Conservation (phyloP, 2,888 invertebrate species). For the Amblyteles armatorius region DNA sequence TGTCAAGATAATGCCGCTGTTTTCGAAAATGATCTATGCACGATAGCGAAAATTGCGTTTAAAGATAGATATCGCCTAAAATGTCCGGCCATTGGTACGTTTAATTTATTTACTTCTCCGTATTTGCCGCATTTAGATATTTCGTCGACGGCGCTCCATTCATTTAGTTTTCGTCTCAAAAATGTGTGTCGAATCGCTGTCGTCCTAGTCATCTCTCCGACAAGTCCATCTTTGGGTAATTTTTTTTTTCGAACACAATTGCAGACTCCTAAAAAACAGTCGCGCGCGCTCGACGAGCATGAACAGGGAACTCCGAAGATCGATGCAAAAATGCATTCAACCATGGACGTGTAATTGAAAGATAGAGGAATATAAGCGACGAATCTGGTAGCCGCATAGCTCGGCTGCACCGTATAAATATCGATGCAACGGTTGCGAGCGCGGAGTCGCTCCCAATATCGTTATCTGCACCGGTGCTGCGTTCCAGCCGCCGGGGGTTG, state of each 20-base stretch:
- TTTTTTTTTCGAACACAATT: not conserved
- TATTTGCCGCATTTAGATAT: not conserved
- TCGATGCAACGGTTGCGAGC: not conserved
- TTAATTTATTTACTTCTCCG: not conserved
- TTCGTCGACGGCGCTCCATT: not conserved
- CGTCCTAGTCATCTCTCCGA: not conserved
- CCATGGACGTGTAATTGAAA: not conserved
- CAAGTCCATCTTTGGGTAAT: not conserved
- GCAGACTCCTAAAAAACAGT: not conserved
- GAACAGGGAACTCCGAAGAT: not conserved
- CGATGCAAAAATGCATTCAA: not conserved
- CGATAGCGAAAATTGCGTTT: too few species aligned
- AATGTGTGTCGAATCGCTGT: not conserved
- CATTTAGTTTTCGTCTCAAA: not conserved
- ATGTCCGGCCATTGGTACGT: too few species aligned
- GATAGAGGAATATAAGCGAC: slow-evolving; percentile 7
- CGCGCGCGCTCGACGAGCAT: not conserved
- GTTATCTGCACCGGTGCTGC: slow-evolving; percentile 15
- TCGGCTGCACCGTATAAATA: not conserved
- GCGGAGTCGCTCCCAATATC: slow-evolving; percentile 17
- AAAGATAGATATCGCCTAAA: too few species aligned
- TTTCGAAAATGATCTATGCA: too few species aligned
- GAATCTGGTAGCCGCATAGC: slow-evolving; percentile 15
- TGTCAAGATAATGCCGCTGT: too few species aligned
- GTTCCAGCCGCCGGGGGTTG: slow-evolving; percentile 28